These are phyloP conservation scores for Ptychodera flava DNA, from an alignment of 35 echinoderm and acorn worm species.

Conservation along the genomic window DNA sequence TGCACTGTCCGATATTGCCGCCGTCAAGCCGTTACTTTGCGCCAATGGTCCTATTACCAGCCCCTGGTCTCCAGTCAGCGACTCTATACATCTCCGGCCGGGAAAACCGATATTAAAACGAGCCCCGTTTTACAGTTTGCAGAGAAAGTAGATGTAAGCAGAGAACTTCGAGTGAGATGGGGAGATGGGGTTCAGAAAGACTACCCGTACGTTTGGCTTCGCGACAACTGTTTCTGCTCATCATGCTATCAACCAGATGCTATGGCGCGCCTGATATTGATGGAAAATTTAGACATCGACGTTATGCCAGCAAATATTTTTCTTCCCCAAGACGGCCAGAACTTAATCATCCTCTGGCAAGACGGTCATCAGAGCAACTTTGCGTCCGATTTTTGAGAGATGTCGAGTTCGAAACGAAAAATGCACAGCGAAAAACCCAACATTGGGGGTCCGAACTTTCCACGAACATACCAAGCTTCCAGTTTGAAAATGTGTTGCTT, in stretches of 20 bases:
- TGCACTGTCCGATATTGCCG: no score
- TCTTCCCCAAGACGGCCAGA: no score
- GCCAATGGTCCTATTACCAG: no score
- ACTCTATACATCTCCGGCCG: no score
- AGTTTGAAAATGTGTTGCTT: background rate
- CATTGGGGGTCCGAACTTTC: slow-evolving; percentile 19
- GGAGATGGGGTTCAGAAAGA: slow-evolving; percentile 14
- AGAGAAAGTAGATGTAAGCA: background rate
- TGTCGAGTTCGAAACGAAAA: no score
- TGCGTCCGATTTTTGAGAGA: no score
- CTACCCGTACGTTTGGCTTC: slow-evolving; percentile 73
- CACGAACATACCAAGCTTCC: slow-evolving; percentile 9
- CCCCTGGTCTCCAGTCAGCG: no score
- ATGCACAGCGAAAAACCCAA: background rate
- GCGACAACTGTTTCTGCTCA: slow-evolving; percentile 78
- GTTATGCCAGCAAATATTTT: slow-evolving; percentile 28
- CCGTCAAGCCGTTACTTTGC: no score
- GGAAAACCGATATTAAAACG: no score
- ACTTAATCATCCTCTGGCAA: no score
- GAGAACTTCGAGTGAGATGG: slow-evolving; percentile 17
- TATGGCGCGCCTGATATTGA: slow-evolving; percentile 38
- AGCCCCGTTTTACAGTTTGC: no score
- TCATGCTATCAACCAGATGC: slow-evolving; percentile 49
- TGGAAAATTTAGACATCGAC: slow-evolving; percentile 51
- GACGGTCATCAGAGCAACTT: no score